Evolutionary conservation across 2,113 vertebrate species (phyloP).

Genomic region (Asarcornis scutulata): DNA sequence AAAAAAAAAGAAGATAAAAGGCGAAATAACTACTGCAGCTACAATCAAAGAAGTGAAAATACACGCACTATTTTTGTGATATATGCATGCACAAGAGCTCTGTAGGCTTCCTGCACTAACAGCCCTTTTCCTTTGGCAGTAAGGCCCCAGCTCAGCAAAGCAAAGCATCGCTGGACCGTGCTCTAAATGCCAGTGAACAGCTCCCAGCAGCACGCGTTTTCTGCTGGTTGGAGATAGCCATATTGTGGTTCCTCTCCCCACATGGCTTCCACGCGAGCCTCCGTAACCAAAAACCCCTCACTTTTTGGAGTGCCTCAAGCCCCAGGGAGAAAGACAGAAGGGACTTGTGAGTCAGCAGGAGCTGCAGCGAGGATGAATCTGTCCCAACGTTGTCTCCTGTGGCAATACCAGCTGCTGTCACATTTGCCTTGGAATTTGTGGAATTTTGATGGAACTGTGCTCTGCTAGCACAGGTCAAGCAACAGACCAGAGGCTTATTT

Average conservation of each 20-base stretch:
- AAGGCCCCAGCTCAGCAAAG: not conserved
- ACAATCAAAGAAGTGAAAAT: not conserved
- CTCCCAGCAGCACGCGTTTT: not conserved
- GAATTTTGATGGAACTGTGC: no score
- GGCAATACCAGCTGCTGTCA: slow-evolving; percentile 49
- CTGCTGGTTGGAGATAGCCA: not conserved
- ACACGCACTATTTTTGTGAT: not conserved
- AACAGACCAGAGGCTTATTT: not conserved
- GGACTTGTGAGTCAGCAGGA: slow-evolving; percentile 52
- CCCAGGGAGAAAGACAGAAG: slow-evolving; percentile 41
- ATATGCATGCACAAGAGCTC: not conserved
- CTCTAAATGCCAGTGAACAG: not conserved
- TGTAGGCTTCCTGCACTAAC: not conserved
- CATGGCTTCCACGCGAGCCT: not conserved
- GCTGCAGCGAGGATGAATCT: not conserved
- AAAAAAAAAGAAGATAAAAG: not conserved
- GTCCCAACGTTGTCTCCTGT: slow-evolving; percentile 17
- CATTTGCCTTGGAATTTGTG: not conserved
- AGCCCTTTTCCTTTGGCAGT: not conserved
- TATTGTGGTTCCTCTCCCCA: not conserved
- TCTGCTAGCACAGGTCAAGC: not conserved
- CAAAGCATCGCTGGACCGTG: not conserved
- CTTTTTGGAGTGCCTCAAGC: not conserved
- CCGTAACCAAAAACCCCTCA: not conserved
- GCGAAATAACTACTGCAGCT: not conserved